Percentiles rank a stretch among this genome's conserved stretches.
These are phyloP conservation scores for Scartelaos histophorus DNA, from an alignment of 2,113 vertebrate species.

Conservation along the genomic window DNA sequence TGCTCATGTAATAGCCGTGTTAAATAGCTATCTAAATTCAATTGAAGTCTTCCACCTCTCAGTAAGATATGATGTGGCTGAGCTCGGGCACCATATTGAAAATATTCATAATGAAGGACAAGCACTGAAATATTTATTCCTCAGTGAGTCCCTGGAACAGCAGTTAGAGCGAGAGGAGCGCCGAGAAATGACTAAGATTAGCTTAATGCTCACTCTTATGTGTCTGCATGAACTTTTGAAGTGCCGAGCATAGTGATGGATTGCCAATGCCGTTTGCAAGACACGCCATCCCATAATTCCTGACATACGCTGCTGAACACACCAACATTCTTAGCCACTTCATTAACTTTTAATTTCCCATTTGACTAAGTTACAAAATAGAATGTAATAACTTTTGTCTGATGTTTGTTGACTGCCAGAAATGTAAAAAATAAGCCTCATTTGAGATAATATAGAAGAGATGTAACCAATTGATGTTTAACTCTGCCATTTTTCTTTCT, in stretches of 20 bases:
- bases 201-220: conserved; percentile 21
- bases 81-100: conserved; percentile 4
- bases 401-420: conserved; percentile 57
- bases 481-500: neutral
- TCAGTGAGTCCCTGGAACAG: neutral
- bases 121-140: conserved; percentile 2
- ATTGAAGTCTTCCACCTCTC: neutral
- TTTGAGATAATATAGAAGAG: conserved; percentile 21
- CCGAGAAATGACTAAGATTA: conserved; percentile 9
- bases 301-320: conserved; percentile 51
- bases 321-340: conserved; percentile 63
- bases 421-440: conserved; percentile 42
- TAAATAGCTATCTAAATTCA: conserved; percentile 13
- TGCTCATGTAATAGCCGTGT: neutral
- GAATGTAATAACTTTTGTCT: conserved; percentile 58
- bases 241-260: conserved; percentile 54
- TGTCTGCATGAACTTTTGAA: conserved; percentile 33
- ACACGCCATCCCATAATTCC: conserved; percentile 39
- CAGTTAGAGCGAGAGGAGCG: neutral
- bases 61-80: neutral
- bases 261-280: conserved; percentile 35
- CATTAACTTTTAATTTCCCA: conserved; percentile 83
- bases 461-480: conserved; percentile 6
- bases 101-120: conserved; percentile 4
- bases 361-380: conserved; percentile 77